Base-by-base conservation (phyloP, 2,888 invertebrate species). In the Anoplius nigerrimus region DNA sequence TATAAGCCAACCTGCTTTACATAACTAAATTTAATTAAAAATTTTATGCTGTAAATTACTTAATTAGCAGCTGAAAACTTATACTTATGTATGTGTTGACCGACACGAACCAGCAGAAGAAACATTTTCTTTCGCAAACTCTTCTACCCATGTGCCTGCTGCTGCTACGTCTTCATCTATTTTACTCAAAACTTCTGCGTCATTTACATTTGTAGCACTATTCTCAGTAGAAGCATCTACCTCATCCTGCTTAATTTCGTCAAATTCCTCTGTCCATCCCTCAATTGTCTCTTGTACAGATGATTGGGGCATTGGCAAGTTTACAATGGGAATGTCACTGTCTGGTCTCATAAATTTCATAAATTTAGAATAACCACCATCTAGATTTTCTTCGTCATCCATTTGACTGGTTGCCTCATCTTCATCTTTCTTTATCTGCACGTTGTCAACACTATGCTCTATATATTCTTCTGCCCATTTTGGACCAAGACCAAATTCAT, bases 291-390 rank as follows among this genome's bases (percentile, higher is more conserved):
- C 89, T 83, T 78, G 78, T 71, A 86, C 86, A 58, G 90, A 90
- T 67, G 88, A 80, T 70, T 88, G 72, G 1, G 34, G 34, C 34
- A 34, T 34, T 34, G 34, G 34, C 11, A 34, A 11, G 34, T 34
- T 34, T 34, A 34, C 34, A 34, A 34, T 11, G 34, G 34, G 90
- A 59, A 92, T 88, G 75, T 93, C 93, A 84, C 93, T 93, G 67
- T 95, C 92, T 89, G 93, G 93, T 83, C 93, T 92, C 93, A 96
- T 95, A 86, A 95, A 96, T 83, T 93, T 94, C 93, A 95, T 94
- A 84, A 96, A 96, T 91, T 95, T 91, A 62, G 94, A 95, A 85
- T 94, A 93, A 21, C 92, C 93, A 80, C 93, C 91, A 84, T 94
- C 93, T 73, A 93, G 92, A 89, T 94, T 93, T 80, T 91, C 90